Conservation (phyloP, 2,888 invertebrate species). For the Andrena bucephala region DNA sequence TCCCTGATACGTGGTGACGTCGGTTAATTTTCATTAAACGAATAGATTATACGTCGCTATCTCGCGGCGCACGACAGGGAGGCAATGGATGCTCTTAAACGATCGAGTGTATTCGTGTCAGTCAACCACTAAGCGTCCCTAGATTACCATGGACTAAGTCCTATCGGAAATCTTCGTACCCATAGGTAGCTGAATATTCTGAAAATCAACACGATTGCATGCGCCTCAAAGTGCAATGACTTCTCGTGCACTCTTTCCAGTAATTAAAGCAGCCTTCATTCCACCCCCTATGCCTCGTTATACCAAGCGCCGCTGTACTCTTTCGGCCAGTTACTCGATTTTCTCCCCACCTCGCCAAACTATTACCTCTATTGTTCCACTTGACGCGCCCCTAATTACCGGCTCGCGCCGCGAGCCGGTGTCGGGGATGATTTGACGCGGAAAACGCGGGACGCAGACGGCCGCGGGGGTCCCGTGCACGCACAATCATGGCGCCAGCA, state of each 20-base stretch:
- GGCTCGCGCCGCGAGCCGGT: not conserved
- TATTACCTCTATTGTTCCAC: slow-evolving; percentile 20
- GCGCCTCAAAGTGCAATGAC: not conserved
- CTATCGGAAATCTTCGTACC: too few relatives aligned
- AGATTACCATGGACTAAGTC: too few relatives aligned
- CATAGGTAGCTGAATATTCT: too few relatives aligned
- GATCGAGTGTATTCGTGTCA: slow-evolving; percentile 6
- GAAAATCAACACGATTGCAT: not conserved
- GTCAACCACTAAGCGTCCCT: too few relatives aligned
- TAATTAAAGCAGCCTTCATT: not conserved
- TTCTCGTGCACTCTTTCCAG: too few relatives aligned
- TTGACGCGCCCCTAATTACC: slow-evolving; percentile 12
- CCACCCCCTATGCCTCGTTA: slow-evolving; percentile 3
- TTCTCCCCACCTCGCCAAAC: not conserved
- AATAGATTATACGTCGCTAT: slow-evolving; percentile 31
- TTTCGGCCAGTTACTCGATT: not conserved
- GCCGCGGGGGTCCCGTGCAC: not conserved
- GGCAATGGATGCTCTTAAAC: not conserved
- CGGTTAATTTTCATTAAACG: slow-evolving; percentile 68
- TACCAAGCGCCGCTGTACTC: not conserved
- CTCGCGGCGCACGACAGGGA: not conserved
- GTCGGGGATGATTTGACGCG: slow-evolving; percentile 25
- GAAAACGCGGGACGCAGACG: not conserved
- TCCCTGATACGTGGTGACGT: slow-evolving; percentile 43
- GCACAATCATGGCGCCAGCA: slow-evolving; percentile 29